Evolutionary conservation across 2,888 invertebrate species (phyloP).

Genomic region (Pterostichus madidus): DNA sequence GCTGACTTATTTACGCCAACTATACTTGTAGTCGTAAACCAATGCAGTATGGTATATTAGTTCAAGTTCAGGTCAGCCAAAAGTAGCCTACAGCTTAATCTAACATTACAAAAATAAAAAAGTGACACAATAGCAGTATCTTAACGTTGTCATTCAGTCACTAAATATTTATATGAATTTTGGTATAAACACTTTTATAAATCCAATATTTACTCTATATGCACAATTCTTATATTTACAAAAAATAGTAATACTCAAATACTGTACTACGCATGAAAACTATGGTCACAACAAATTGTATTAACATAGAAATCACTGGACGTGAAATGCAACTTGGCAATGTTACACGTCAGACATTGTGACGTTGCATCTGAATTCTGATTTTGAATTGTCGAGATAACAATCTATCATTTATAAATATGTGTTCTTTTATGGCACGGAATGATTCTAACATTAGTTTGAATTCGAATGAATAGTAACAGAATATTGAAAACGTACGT

Average conservation of each 20-base stretch:
- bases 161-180: conserved; percentile 73
- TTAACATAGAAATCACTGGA: conserved; percentile 77
- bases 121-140: conserved; percentile 53
- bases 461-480: conserved; percentile 42
- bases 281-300: conserved; percentile 71
- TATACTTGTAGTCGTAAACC: background rate
- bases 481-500: conserved; percentile 41
- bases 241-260: conserved; percentile 71
- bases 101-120: conserved; percentile 64
- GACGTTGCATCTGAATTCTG: conserved; percentile 71
- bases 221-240: conserved; percentile 78
- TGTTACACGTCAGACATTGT: conserved; percentile 70
- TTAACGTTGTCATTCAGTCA: conserved; percentile 68
- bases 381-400: conserved; percentile 62
- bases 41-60: background rate
- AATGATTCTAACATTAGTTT: conserved; percentile 62
- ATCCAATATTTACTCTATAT: conserved; percentile 77
- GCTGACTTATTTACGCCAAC: conserved; percentile 3
- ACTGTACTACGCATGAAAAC: conserved; percentile 63
- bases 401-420: conserved; percentile 60
- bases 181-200: conserved; percentile 76
- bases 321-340: conserved; percentile 75
- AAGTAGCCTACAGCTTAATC: conserved; percentile 46
- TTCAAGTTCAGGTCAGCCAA: background rate
- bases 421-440: conserved; percentile 65